A percentile compares a stretch with the other conserved stretches of the same genome.
Conservation (phyloP, 2,888 invertebrate species). For the Acronicta aceris region DNA sequence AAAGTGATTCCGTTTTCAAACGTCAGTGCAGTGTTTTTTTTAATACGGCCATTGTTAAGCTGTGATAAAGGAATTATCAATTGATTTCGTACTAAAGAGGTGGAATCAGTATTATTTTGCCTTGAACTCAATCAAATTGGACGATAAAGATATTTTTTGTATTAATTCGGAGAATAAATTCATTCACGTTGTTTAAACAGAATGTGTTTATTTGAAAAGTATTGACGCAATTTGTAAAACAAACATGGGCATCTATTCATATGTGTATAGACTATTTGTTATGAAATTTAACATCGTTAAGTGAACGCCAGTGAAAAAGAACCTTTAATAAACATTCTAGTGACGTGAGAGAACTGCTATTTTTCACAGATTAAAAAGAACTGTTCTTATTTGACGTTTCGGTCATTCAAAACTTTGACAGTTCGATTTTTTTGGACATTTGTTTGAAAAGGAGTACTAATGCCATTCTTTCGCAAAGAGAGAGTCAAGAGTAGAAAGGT, state of each 20-base stretch:
- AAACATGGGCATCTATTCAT: slow-evolving; percentile 84
- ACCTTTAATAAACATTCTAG: slow-evolving; percentile 6
- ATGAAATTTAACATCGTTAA: slow-evolving; percentile 68
- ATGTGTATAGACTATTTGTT: slow-evolving; percentile 84
- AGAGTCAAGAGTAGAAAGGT: slow-evolving; percentile 77
- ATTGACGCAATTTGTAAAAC: slow-evolving; percentile 35
- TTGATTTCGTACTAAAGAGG: slow-evolving; percentile 1
- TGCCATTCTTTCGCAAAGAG: slow-evolving; percentile 80
- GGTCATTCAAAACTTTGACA: slow-evolving; percentile 33
- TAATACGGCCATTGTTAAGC: neutral
- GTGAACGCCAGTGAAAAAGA: slow-evolving; percentile 50
- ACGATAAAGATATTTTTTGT: neutral
- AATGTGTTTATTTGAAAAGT: slow-evolving; percentile 33
- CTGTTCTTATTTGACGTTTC: slow-evolving; percentile 24
- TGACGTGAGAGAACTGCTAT: slow-evolving; percentile 19
- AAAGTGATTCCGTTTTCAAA: slow-evolving; percentile 2
- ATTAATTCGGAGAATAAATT: slow-evolving; percentile 4
- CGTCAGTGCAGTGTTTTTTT: slow-evolving; percentile 19
- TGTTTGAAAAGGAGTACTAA: slow-evolving; percentile 80
- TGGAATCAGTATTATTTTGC: neutral
- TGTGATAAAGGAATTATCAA: slow-evolving; percentile 8
- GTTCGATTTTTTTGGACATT: slow-evolving; percentile 21
- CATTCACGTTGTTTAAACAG: slow-evolving; percentile 19
- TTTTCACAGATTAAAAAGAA: slow-evolving; percentile 17
- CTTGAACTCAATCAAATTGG: slow-evolving; percentile 6